Percentiles rank a stretch among this genome's conserved stretches.
These are phyloP conservation scores for Styela plicata DNA, from an alignment of 23 tunicate genomes.

Conservation along the genomic window DNA sequence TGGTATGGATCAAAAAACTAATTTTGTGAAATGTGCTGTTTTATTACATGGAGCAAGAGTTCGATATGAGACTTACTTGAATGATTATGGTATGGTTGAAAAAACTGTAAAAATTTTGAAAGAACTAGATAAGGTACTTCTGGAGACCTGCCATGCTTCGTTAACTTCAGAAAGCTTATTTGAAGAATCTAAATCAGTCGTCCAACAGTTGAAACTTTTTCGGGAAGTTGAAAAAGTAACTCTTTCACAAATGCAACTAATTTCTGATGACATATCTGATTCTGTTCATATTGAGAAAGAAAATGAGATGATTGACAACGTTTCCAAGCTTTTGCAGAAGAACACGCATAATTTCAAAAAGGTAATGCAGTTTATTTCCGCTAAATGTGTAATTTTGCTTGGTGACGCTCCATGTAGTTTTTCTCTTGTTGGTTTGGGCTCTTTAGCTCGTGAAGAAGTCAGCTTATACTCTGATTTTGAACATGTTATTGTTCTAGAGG, in stretches of 20 bases:
- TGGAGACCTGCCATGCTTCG: neutral
- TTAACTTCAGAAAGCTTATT: neutral
- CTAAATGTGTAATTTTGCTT: constrained; percentile 9
- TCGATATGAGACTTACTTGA: neutral
- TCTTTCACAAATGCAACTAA: neutral
- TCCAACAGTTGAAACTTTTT: neutral
- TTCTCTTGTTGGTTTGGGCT: constrained; percentile 43
- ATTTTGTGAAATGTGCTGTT: constrained; percentile 43
- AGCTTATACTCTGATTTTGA: constrained; percentile 48
- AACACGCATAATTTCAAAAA: neutral
- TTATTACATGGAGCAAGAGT: constrained; percentile 45
- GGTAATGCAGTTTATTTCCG: constrained; percentile 12
- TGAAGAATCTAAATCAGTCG: neutral
- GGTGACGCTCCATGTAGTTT: constrained; percentile 42
- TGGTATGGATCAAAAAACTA: constrained; percentile 32
- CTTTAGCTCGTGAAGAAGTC: constrained; percentile 36
- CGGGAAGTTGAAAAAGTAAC: neutral
- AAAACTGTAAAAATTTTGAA: neutral
- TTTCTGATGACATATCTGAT: neutral
- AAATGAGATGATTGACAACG: neutral
- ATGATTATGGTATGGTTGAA: neutral
- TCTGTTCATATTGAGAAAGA: neutral
- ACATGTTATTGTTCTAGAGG: constrained; percentile 31
- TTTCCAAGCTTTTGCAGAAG: neutral
- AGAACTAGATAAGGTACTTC: neutral